Conservation (phyloP, 1,140 invertebrate genomes). For the Leptopilina boulardi region DNA sequence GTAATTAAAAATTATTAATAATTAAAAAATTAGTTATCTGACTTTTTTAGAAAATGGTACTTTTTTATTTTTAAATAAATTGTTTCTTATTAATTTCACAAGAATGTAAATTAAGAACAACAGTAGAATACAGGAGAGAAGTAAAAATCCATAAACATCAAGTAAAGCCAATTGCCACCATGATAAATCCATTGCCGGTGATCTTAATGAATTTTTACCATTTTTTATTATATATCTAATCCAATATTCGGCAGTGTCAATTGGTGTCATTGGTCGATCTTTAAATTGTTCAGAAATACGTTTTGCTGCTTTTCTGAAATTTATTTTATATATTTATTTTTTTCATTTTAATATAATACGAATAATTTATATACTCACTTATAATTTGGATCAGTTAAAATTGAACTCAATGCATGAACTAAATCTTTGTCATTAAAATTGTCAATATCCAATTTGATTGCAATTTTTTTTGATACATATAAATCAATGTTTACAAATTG, state of each 20-base stretch:
- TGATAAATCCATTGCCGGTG: constrained; percentile 64
- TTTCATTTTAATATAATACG: background rate
- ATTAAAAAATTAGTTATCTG: background rate
- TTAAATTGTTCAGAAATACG: constrained; percentile 57
- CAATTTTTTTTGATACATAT: constrained; percentile 62
- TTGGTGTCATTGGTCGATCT: constrained; percentile 72
- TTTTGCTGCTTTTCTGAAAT: constrained; percentile 51
- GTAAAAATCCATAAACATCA: constrained; percentile 62
- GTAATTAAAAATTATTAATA: too few relatives aligned
- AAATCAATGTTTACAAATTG: constrained; percentile 79
- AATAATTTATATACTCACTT: constrained; percentile 51
- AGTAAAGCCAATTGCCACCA: constrained; percentile 75
- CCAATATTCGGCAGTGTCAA: constrained; percentile 78
- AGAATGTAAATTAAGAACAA: background rate
- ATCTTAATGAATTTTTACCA: constrained; percentile 72
- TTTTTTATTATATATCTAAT: constrained; percentile 78
- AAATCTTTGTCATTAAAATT: constrained; percentile 64
- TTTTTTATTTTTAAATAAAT: background rate
- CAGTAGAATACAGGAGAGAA: background rate
- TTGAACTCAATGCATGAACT: constrained; percentile 54
- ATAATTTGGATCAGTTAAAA: constrained; percentile 65
- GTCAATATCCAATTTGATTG: constrained; percentile 58
- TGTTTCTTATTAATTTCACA: background rate
- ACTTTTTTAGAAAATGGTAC: background rate
- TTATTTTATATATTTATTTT: constrained; percentile 34